Conservation (phyloP, 2,888 invertebrate genomes). For the Lycia hirtaria region DNA sequence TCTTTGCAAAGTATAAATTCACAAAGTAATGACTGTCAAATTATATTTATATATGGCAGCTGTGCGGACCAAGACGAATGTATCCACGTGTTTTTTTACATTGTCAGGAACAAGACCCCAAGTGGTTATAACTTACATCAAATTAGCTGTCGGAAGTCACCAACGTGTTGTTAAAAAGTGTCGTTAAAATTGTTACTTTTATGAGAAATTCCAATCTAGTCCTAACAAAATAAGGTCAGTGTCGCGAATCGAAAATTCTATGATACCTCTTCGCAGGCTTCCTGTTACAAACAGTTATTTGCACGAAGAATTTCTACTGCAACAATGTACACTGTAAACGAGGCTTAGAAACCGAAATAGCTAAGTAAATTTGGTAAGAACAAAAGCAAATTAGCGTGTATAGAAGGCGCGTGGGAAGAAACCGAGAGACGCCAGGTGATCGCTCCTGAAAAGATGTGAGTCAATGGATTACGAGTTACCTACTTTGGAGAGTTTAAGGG, state of each 20-base stretch:
- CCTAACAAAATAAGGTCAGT: too few species aligned
- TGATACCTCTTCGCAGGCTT: neutral
- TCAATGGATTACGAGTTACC: slow-evolving; percentile 32
- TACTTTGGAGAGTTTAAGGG: slow-evolving; percentile 2
- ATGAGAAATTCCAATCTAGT: too few species aligned
- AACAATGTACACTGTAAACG: slow-evolving; percentile 8
- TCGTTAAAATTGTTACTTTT: too few species aligned
- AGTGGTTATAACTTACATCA: too few species aligned
- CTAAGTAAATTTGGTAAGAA: slow-evolving; percentile 65
- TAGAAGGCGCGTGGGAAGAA: slow-evolving; percentile 61
- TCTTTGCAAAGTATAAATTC: too few species aligned
- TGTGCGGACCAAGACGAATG: too few species aligned
- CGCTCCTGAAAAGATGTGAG: slow-evolving; percentile 21
- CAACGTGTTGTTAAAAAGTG: too few species aligned
- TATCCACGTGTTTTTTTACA: too few species aligned
- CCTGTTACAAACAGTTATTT: neutral
- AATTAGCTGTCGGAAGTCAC: too few species aligned
- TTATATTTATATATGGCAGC: too few species aligned
- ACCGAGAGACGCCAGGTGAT: slow-evolving; percentile 64
- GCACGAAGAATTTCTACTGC: slow-evolving; percentile 7
- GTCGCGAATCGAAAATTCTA: neutral
- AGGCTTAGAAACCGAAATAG: slow-evolving; percentile 63
- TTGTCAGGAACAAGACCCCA: too few species aligned
- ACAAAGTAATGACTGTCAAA: too few species aligned
- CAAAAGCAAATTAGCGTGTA: slow-evolving; percentile 74